Evolutionary conservation across 2,888 invertebrate genomes (phyloP).

Genomic region (Eupithecia centaureata): DNA sequence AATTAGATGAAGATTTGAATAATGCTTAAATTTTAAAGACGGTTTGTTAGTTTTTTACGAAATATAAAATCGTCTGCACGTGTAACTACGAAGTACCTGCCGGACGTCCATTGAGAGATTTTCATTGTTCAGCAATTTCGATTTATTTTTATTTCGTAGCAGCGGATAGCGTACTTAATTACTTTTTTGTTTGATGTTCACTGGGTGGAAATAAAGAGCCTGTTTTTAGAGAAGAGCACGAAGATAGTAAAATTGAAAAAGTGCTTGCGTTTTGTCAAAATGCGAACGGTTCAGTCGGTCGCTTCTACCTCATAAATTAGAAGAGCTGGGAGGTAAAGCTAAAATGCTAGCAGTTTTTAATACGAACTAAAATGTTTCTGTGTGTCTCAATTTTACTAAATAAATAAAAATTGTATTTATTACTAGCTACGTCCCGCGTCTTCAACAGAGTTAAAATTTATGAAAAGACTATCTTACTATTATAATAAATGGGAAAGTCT

Average conservation of each 20-base stretch:
- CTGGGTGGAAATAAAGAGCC: slow-evolving; percentile 50
- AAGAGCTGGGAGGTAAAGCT: background rate
- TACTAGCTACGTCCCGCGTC: too few relatives aligned
- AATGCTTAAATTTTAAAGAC: too few relatives aligned
- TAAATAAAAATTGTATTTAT: too few relatives aligned
- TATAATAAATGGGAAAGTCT: too few relatives aligned
- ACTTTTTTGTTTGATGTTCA: slow-evolving; percentile 67
- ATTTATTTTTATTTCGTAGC: slow-evolving; percentile 58
- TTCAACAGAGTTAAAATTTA: too few relatives aligned
- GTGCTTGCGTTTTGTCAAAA: slow-evolving; percentile 49
- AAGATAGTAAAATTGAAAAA: slow-evolving; percentile 54
- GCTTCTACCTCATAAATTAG: background rate
- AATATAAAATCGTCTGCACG: too few relatives aligned
- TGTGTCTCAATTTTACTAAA: background rate
- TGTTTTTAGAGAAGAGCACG: slow-evolving; percentile 51
- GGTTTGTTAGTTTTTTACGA: too few relatives aligned
- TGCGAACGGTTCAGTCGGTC: slow-evolving; percentile 46
- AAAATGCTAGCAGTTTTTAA: background rate
- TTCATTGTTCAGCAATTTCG: slow-evolving; percentile 59
- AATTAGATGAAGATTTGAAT: too few relatives aligned
- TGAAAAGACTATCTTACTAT: too few relatives aligned
- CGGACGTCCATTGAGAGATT: slow-evolving; percentile 51
- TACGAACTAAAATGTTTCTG: background rate
- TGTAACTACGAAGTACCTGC: slow-evolving; percentile 40
- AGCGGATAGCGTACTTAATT: slow-evolving; percentile 65